These are phyloP conservation scores for Axea sp. DNA, from an alignment of 2,888 invertebrate species.

Conservation along the genomic window DNA sequence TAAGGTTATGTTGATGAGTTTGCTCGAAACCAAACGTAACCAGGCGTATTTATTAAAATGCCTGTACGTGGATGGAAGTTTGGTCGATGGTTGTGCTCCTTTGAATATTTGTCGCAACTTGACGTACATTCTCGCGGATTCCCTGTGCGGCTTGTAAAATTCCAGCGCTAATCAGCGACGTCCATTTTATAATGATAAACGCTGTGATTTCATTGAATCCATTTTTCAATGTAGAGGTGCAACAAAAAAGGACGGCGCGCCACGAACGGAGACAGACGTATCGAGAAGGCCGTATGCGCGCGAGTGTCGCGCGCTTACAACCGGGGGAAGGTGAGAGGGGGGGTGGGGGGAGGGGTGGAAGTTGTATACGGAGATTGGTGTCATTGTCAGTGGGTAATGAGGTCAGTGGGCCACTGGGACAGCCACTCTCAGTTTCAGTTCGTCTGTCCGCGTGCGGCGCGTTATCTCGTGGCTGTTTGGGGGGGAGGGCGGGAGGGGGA, in stretches of 20 bases:
- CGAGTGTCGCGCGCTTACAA: conserved; percentile 35
- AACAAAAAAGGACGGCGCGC: conserved; percentile 34
- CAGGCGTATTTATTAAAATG: no score
- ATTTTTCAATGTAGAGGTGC: no score
- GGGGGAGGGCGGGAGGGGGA: conserved; percentile 13
- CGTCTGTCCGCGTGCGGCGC: conserved; percentile 72
- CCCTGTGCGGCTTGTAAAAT: no score
- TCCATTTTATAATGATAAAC: no score
- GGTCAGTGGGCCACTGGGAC: conserved; percentile 85
- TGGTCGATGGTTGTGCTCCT: no score
- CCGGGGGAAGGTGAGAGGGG: conserved; percentile 74
- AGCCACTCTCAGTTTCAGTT: conserved; percentile 79
- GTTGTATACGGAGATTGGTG: conserved; percentile 70
- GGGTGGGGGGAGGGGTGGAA: conserved; percentile 58
- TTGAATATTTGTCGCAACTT: no score
- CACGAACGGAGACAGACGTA: conserved; percentile 65
- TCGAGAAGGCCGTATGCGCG: conserved; percentile 76
- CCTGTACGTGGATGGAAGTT: no score
- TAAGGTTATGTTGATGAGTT: no score
- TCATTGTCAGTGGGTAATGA: conserved; percentile 83
- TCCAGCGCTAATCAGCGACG: no score
- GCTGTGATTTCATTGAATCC: no score
- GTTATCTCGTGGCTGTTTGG: conserved; percentile 66
- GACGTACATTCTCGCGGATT: no score
- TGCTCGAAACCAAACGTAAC: no score